A percentile compares a stretch with the other conserved stretches of the same genome.
Evolutionary conservation across 2,113 vertebrate species (phyloP).

Genomic region (Oxyura jamaicensis): DNA sequence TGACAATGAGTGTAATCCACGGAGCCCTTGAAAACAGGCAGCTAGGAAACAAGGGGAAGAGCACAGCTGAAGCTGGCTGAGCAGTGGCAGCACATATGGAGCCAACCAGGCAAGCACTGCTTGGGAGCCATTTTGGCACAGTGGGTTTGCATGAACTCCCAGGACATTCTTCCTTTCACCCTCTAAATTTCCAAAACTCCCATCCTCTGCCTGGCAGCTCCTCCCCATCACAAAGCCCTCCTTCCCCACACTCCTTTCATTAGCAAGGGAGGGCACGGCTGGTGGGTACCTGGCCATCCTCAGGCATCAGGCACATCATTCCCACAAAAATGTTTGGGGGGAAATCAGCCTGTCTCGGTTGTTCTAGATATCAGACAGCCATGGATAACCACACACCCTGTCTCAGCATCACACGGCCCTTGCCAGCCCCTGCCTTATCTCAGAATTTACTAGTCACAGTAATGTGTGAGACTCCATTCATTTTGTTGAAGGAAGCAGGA

Average conservation of each 20-base stretch:
- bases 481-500: neutral
- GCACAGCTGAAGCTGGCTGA: conserved; percentile 2
- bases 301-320: neutral
- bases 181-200: neutral
- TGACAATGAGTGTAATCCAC: conserved; percentile 27
- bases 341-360: neutral
- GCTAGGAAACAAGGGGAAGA: neutral
- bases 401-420: neutral
- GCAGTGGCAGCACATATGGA: neutral
- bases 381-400: neutral
- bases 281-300: neutral
- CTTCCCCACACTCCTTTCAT: neutral
- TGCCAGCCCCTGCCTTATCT: neutral
- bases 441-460: neutral
- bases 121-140: neutral
- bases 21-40: conserved; percentile 4
- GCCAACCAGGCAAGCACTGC: neutral
- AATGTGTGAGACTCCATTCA: neutral
- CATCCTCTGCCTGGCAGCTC: neutral
- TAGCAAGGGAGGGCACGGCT: neutral
- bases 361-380: neutral
- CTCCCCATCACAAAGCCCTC: neutral
- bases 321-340: neutral
- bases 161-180: neutral
- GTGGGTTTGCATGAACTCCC: neutral